Percentiles rank a stretch among this genome's conserved stretches.
These are phyloP conservation scores for Trachurus trachurus DNA, from an alignment of 2,797 vertebrate genomes.

Conservation along the genomic window DNA sequence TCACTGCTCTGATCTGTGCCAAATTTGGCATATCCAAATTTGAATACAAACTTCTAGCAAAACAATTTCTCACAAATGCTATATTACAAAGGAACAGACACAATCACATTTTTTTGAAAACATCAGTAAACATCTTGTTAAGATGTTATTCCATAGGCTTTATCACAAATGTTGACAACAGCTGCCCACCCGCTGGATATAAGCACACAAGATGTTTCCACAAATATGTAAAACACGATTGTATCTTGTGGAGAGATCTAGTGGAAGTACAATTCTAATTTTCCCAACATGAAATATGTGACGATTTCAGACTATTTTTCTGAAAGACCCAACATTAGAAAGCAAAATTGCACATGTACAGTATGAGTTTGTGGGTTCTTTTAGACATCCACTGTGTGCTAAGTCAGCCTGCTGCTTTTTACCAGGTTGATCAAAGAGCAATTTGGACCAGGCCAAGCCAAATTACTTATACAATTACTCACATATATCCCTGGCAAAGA, in stretches of 20 bases:
- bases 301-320: constrained; percentile 1
- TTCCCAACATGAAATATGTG: not conserved
- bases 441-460: constrained; percentile 52
- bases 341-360: not conserved
- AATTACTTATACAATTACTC: constrained; percentile 77
- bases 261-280: not conserved
- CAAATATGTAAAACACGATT: not conserved
- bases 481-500: constrained; percentile 71
- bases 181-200: not conserved
- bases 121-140: no score
- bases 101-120: not conserved
- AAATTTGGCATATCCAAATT: no score
- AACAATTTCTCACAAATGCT: not conserved
- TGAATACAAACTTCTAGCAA: not conserved
- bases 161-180: not conserved
- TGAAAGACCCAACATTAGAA: constrained; percentile 1
- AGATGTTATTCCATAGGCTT: no score
- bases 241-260: not conserved
- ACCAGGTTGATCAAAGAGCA: constrained; percentile 36
- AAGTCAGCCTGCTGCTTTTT: constrained; percentile 30
- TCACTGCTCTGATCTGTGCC: no score
- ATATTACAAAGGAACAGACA: not conserved
- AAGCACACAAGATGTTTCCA: not conserved
- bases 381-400: not conserved
- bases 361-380: not conserved